Evolutionary conservation across 2,113 vertebrate genomes (phyloP).

Genomic region (Gallinago media): DNA sequence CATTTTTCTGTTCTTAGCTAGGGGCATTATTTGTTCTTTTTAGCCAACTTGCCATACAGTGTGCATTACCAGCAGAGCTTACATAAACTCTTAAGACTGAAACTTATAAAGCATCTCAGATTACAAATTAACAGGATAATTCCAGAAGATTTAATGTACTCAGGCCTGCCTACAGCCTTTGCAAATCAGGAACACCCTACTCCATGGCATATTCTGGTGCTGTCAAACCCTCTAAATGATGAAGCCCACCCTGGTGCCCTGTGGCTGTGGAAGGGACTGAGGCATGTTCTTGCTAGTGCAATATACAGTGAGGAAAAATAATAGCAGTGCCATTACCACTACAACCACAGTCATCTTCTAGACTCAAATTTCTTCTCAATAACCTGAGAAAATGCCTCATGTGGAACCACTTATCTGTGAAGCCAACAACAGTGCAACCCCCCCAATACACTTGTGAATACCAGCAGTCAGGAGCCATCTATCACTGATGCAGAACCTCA

Average conservation of each 20-base stretch:
- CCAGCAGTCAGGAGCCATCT: no score
- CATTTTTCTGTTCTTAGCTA: background rate
- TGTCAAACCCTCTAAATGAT: background rate
- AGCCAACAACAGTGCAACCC: rapidly evolving
- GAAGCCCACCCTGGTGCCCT: background rate
- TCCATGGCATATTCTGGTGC: background rate
- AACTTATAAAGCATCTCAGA: background rate
- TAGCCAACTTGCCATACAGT: background rate
- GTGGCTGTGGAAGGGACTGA: background rate
- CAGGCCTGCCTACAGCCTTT: background rate
- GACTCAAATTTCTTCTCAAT: background rate
- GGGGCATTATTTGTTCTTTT: background rate
- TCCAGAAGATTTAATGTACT: background rate
- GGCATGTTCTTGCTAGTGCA: background rate
- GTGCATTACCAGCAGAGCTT: background rate
- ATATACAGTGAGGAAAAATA: background rate
- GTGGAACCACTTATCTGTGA: background rate
- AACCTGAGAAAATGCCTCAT: background rate
- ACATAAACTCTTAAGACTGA: background rate
- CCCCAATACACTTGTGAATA: no score
- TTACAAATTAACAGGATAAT: background rate
- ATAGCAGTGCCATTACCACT: background rate
- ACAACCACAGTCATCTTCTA: background rate
- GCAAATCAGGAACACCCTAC: background rate
- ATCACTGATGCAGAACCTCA: no score